These are phyloP conservation scores for Chironex yamaguchii DNA, from an alignment of 30 jellyfish, hydroid and myxozoan genomes.

Conservation along the genomic window DNA sequence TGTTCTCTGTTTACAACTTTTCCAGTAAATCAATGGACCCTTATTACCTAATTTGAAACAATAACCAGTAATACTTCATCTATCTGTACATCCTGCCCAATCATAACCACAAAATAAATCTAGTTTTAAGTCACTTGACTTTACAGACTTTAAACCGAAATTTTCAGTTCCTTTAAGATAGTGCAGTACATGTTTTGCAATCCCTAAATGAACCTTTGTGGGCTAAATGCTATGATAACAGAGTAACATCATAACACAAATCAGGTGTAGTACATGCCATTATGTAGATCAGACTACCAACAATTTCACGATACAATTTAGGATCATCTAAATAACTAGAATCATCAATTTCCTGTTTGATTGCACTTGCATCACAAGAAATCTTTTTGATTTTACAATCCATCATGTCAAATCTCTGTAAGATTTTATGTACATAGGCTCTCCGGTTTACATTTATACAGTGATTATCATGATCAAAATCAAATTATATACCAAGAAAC, in stretches of 20 bases:
- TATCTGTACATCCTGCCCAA: constrained; percentile 16
- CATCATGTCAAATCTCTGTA: constrained; percentile 28
- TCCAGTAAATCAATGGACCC: constrained; percentile 57
- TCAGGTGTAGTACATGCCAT: constrained; percentile 53
- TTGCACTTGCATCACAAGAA: constrained; percentile 62
- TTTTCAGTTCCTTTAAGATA: constrained; percentile 1
- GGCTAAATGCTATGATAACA: not conserved
- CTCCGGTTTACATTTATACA: not conserved
- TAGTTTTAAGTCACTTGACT: not conserved
- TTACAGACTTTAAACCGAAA: constrained; percentile 5
- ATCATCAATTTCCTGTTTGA: too few relatives aligned
- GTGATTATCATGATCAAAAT: not conserved
- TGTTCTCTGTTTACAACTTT: constrained; percentile 51
- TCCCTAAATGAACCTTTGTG: not conserved
- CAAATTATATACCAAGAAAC: constrained; percentile 40
- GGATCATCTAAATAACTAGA: too few relatives aligned
- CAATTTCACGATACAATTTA: constrained; percentile 9
- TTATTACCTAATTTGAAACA: not conserved
- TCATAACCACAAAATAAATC: constrained; percentile 20
- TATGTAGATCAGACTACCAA: constrained; percentile 53
- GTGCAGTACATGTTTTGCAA: constrained; percentile 28
- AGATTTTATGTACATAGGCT: not conserved
- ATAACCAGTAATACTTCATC: constrained; percentile 27
- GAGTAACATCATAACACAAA: constrained; percentile 8
- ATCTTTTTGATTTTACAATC: constrained; percentile 58